A percentile compares a stretch with the other conserved stretches of the same genome.
phyloP scores from a whole-genome alignment of 2,113 vertebrate genomes.

The Ailuropoda melanoleuca region DNA sequence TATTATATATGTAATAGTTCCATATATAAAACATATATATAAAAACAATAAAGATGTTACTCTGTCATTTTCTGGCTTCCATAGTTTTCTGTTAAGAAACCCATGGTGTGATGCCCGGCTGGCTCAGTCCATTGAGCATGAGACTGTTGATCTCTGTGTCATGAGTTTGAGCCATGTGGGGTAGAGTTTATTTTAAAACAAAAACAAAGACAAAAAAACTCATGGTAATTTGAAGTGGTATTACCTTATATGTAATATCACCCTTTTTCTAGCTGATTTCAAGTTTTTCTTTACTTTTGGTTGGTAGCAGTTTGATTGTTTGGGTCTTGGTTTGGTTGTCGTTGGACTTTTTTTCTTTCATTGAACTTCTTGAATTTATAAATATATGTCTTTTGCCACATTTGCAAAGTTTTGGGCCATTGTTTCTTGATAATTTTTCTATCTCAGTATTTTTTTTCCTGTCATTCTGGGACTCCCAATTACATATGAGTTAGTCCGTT shows the following conservation, averaged over 20 bases:
- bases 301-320: neutral
- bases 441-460: neutral
- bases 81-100: constrained; percentile 20
- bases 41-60: neutral
- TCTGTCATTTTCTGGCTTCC: neutral
- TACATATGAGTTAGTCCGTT: neutral
- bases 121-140: neutral
- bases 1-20: neutral
- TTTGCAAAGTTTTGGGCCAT: neutral
- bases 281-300: neutral
- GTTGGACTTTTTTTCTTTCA: neutral
- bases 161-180: neutral
- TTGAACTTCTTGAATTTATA: constrained; percentile 15
- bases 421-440: constrained; percentile 37
- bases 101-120: neutral
- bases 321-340: neutral
- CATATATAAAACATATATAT: neutral
- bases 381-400: neutral
- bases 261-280: neutral
- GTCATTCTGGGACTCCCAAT: neutral
- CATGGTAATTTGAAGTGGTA: neutral
- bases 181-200: neutral
- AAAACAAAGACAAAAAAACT: neutral
- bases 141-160: neutral
- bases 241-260: neutral